Conservation (phyloP, 2,888 invertebrate species). For the Anagyrus pseudococci region DNA sequence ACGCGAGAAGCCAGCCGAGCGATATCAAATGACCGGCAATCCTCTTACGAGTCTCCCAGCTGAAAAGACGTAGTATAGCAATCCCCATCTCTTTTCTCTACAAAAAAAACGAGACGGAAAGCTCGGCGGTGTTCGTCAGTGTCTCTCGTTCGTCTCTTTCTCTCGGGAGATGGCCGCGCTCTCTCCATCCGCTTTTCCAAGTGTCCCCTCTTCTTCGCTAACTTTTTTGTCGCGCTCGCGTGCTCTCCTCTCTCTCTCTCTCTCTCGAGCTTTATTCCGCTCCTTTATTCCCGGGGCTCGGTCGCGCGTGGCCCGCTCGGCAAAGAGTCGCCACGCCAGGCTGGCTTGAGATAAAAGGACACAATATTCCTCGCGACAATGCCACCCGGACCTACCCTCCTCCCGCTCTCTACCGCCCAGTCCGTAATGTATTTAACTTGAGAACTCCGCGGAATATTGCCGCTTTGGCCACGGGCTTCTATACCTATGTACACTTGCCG, state of each 20-base stretch:
- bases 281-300: slow-evolving; percentile 18
- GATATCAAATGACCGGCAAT: slow-evolving; percentile 53
- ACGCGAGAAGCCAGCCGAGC: slow-evolving; percentile 40
- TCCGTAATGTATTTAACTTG: slow-evolving; percentile 40
- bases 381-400: slow-evolving; percentile 41
- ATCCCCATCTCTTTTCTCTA: no score
- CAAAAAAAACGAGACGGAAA: no score
- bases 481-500: no score
- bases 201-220: background rate
- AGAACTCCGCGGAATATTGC: slow-evolving; percentile 30
- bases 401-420: slow-evolving; percentile 18
- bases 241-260: no score
- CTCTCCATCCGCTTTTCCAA: no score
- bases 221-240: no score
- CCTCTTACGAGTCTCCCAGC: slow-evolving; percentile 49
- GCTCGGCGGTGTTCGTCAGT: no score
- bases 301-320: background rate
- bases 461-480: slow-evolving; percentile 22
- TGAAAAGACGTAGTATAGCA: no score
- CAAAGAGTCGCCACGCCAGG: background rate
- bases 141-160: no score
- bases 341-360: slow-evolving; percentile 10
- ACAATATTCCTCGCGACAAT: slow-evolving; percentile 38
- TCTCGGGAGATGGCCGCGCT: no score
- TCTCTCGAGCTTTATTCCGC: slow-evolving; percentile 1